Base-by-base conservation (phyloP, 2,888 invertebrate species). In the Apamea anceps region DNA sequence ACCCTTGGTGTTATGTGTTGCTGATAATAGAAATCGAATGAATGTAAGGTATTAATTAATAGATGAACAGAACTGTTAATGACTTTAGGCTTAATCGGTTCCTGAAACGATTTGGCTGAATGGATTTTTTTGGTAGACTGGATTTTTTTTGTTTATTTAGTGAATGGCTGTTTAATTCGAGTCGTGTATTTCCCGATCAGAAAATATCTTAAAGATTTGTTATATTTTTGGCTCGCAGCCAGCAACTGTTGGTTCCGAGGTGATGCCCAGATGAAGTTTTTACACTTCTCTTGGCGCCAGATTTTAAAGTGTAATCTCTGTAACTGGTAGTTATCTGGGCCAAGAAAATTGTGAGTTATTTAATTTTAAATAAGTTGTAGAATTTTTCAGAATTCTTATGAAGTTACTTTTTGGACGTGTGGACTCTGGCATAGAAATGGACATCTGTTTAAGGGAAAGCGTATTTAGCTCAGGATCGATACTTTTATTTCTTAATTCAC, bases 1-100 rank as follows among this genome's bases (percentile, higher is more conserved):
- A 74, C 76, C 81, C 78, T 79, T 48, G 51, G 77, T 72, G 75
- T 82, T 80, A 80, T 80, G 79, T 83, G 82, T 75, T 57, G 54
- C 75, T 77, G 81, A 80, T 88, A 83, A 88, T 81, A 65, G 57
- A 81, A 81, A 85, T 74, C 74, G 67, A 86, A 85, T 87, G 45
- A 87, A 86, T 87, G 68, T 80, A 66, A 84, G 62, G 80, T 72
- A 78, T 87, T 81, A 72, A 80, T 87, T 81, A 77, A 77, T 81
- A 77, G 74, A 72, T 87, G 72, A 81, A 81, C 74, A 67, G 79
- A 42, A 60, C 13, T 15, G 45, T 54, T 79, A 87, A 84, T 77
- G 80, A 87, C 51, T 71, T 77, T 66, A 45, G 57, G 57, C 37
- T 75, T 51, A 48, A 63, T 15, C 21, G 66, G 37, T 37, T 74